phyloP scores from a whole-genome alignment of 2,113 vertebrate species.

The Struthio camelus region DNA sequence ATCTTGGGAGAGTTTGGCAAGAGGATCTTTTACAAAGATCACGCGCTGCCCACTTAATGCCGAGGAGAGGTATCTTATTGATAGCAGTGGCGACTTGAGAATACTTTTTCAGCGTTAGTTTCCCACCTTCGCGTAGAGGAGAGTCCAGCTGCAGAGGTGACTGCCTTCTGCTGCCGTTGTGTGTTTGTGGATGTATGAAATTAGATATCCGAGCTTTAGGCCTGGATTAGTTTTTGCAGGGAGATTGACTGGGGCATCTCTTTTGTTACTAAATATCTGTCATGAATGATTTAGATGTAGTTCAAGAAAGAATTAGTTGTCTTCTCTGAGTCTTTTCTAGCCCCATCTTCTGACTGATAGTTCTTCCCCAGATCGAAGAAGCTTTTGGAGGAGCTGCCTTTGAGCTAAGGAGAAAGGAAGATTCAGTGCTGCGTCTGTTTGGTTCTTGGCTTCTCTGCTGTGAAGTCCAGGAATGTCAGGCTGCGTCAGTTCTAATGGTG shows the following conservation, averaged over 20 bases:
- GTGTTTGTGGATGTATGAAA: accelerated
- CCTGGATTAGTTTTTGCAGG: accelerated
- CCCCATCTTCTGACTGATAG: background rate
- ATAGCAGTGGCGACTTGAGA: background rate
- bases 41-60: accelerated
- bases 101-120: background rate
- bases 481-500: background rate
- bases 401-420: background rate
- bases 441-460: background rate
- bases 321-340: background rate
- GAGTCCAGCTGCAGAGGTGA: background rate
- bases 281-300: accelerated
- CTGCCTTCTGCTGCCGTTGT: background rate
- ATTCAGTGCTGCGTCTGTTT: background rate
- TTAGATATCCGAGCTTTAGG: accelerated
- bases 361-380: background rate
- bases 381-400: background rate
- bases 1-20: background rate
- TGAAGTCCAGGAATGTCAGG: background rate
- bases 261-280: background rate
- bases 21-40: no score
- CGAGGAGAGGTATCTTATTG: background rate
- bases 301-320: background rate
- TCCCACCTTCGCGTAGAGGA: accelerated
- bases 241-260: background rate